Base-by-base conservation (phyloP, 1,140 invertebrate species). In the Bathynomus jamesi region DNA sequence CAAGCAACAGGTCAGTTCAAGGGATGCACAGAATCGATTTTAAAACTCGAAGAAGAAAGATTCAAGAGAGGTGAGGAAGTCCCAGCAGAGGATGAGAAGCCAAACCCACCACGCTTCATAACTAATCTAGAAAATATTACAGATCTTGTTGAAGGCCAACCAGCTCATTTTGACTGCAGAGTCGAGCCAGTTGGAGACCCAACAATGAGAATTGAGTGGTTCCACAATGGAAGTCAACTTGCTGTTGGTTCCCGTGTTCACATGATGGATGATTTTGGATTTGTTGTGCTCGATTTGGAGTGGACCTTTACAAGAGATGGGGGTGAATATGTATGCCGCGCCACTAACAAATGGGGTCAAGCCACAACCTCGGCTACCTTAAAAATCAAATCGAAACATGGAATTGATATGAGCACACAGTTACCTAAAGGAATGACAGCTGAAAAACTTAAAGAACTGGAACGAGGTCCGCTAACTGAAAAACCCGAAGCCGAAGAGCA, bases 201-300 rank as follows among this genome's bases (percentile, higher is more conserved):
- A 8, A 88, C 89, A 0, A 93, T 95, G 90, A 86, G 90, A 46
- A 93, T 96, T 75, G 93, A 96, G 81, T 97, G 95, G 94, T 95
- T 91, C 87, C 89, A 91, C 76, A 95, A 96, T 82, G 94, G 94
- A 21, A 86, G 88, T 78, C 92, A 93, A 29, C 90, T 96, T 79
- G 90, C 89, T 0, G 94, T 91, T 28, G 92, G 93, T 17, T 94
- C 92, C 13, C 72, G 95, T 72, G 91, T 96, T 3, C 92, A 94
- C 80, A 92, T 91, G 82, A 86, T 94, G 24, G 93, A 95, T 81
- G 94, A 97, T 78, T 95, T 95, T 81, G 93, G 93, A n/a, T 94
- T 93, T 69, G 91, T 95, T 77, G 90, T 91, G 0, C 82, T 95
- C 67, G 92, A 95, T 78, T 87, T 95, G 76, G 90, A 94, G 69